These are phyloP conservation scores for Heteropelma amictum DNA, from an alignment of 2,888 invertebrate species.

Conservation along the genomic window DNA sequence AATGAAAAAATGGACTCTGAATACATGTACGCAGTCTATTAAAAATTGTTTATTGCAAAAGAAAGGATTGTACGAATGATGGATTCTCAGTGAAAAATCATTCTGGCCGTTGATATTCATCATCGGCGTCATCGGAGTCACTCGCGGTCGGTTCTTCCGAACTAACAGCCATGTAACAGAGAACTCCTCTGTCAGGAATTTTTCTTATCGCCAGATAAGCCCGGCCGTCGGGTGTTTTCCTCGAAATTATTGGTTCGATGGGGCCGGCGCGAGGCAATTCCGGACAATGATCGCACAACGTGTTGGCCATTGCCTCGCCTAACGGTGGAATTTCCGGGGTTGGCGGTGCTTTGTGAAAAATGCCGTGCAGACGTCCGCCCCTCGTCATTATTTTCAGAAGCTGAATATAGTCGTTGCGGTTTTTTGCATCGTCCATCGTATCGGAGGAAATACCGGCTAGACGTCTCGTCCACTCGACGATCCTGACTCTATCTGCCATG, in stretches of 20 bases:
- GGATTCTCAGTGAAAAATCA: background rate
- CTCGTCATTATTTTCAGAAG: slow-evolving; percentile 79
- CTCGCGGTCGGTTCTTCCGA: slow-evolving; percentile 66
- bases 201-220: slow-evolving; percentile 80
- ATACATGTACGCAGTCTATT: no score
- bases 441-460: slow-evolving; percentile 77
- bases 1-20: no score
- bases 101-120: background rate
- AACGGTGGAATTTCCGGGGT: slow-evolving; percentile 76
- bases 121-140: background rate
- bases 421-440: slow-evolving; percentile 76
- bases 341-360: slow-evolving; percentile 79
- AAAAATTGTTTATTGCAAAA: no score
- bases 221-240: slow-evolving; percentile 80
- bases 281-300: slow-evolving; percentile 65
- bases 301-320: slow-evolving; percentile 78
- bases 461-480: slow-evolving; percentile 80
- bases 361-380: slow-evolving; percentile 78
- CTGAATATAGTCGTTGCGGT: slow-evolving; percentile 80
- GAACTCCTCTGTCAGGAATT: slow-evolving; percentile 79
- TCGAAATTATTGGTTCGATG: slow-evolving; percentile 79
- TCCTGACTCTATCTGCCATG: slow-evolving; percentile 78
- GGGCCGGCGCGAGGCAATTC: slow-evolving; percentile 80
- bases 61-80: background rate
- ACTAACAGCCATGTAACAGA: slow-evolving; percentile 81